Evolutionary conservation across 1,140 invertebrate species (phyloP).

Genomic region (Teleogryllus occipitalis): DNA sequence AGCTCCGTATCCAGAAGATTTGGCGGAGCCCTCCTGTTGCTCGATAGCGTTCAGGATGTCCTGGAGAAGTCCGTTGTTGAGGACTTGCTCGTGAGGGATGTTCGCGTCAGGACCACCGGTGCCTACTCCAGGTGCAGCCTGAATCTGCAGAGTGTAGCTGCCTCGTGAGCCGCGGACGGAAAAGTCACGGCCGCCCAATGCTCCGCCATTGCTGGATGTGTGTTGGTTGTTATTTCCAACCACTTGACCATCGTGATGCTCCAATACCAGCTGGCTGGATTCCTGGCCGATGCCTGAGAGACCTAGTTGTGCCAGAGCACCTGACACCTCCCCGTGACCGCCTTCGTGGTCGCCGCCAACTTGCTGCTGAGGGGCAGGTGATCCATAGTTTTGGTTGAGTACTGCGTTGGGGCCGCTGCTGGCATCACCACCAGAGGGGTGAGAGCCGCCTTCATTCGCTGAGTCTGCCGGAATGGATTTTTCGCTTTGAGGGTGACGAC

Average conservation of each 20-base stretch:
- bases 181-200: slow-evolving; percentile 37
- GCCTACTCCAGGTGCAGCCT: slow-evolving; percentile 41
- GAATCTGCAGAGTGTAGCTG: slow-evolving; percentile 64
- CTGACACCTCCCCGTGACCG: not conserved
- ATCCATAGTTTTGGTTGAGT: too few relatives aligned
- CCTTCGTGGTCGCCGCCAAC: not conserved
- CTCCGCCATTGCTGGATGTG: too few relatives aligned
- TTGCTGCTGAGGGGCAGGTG: not conserved
- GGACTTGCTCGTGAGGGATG: slow-evolving; percentile 58
- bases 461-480: not conserved
- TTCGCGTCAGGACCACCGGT: slow-evolving; percentile 33
- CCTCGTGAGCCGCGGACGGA: slow-evolving; percentile 51
- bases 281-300: not conserved
- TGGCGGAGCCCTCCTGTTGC: slow-evolving; percentile 9
- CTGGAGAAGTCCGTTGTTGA: slow-evolving; percentile 67
- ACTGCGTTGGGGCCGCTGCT: not conserved
- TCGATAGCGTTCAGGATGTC: slow-evolving; percentile 67
- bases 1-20: not conserved
- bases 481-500: not conserved
- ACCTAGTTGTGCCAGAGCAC: not conserved
- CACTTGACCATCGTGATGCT: not conserved
- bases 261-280: not conserved
- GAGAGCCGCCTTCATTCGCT: not conserved
- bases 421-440: not conserved
- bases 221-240: not conserved